Evolutionary conservation across 2,797 vertebrate genomes (phyloP).

Genomic region (Sebastes flavidus): DNA sequence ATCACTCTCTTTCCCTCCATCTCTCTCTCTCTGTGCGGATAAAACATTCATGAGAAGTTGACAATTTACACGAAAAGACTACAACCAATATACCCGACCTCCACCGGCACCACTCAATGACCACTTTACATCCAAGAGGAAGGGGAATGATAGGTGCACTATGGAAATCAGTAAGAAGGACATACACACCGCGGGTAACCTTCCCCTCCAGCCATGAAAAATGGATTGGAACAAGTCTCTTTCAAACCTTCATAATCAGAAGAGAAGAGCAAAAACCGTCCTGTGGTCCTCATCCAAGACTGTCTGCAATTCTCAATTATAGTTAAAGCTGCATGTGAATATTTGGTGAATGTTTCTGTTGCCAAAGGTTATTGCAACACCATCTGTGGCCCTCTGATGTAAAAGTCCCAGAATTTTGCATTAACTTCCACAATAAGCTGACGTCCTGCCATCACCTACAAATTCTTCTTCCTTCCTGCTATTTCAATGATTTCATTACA

Average conservation of each 20-base stretch:
- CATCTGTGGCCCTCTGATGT: neutral
- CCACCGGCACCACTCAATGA: conserved; percentile 13
- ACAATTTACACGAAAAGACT: conserved; percentile 42
- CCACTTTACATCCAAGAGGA: conserved; percentile 27
- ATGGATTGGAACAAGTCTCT: conserved; percentile 11
- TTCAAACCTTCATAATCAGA: conserved; percentile 32
- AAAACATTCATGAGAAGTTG: conserved; percentile 41
- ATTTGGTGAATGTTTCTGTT: neutral
- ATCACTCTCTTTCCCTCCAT: neutral
- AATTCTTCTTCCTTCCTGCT: neutral
- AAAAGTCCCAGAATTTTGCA: neutral
- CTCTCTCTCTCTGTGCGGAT: conserved; percentile 16
- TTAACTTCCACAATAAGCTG: neutral
- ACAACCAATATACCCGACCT: conserved; percentile 31
- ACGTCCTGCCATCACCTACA: neutral
- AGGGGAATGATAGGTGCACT: conserved; percentile 3
- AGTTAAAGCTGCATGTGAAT: neutral
- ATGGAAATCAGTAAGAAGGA: conserved; percentile 18
- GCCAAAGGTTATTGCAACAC: neutral
- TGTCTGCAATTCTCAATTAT: neutral
- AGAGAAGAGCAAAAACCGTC: neutral
- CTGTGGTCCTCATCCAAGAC: neutral
- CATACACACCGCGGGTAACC: conserved; percentile 7
- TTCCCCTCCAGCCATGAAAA: conserved; percentile 19
- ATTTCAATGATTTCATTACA: neutral